These are phyloP conservation scores for Oncopeltus fasciatus DNA, from an alignment of 1,140 invertebrate genomes.

Conservation along the genomic window DNA sequence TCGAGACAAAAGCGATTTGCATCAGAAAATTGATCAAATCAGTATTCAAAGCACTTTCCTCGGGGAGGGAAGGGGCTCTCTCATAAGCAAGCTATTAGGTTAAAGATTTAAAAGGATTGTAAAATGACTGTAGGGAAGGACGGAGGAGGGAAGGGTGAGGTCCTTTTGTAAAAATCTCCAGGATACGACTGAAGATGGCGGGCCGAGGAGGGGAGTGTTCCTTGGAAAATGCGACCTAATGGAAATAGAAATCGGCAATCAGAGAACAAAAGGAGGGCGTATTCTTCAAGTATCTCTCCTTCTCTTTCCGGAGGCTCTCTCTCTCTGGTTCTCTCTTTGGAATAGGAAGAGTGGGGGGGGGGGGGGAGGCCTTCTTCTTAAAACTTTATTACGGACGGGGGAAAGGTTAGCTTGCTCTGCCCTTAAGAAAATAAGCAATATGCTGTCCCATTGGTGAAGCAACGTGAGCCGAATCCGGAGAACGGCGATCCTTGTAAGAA, in stretches of 20 bases:
- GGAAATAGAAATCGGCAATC: constrained; percentile 13
- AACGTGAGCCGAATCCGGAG: no score
- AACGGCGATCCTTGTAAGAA: no score
- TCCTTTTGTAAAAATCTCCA: background rate
- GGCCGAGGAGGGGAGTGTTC: background rate
- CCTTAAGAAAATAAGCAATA: constrained; percentile 6
- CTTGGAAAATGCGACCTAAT: constrained; percentile 8
- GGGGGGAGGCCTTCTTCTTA: background rate
- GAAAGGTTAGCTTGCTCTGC: background rate
- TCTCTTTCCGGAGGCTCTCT: background rate
- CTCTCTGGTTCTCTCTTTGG: background rate
- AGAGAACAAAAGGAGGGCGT: constrained; percentile 9
- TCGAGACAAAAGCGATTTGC: background rate
- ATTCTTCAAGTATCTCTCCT: background rate
- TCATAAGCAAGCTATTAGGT: constrained; percentile 9
- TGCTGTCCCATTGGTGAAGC: no score
- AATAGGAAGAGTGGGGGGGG: background rate
- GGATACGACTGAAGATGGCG: background rate
- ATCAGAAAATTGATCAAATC: constrained; percentile 1
- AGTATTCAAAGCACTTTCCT: constrained; percentile 1
- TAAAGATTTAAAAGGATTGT: constrained; percentile 9
- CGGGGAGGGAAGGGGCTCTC: background rate
- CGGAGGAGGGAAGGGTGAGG: background rate
- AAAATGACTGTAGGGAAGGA: background rate
- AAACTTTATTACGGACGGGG: background rate